phyloP scores from a whole-genome alignment of 2,888 invertebrate genomes.

The Smittia sp. region DNA sequence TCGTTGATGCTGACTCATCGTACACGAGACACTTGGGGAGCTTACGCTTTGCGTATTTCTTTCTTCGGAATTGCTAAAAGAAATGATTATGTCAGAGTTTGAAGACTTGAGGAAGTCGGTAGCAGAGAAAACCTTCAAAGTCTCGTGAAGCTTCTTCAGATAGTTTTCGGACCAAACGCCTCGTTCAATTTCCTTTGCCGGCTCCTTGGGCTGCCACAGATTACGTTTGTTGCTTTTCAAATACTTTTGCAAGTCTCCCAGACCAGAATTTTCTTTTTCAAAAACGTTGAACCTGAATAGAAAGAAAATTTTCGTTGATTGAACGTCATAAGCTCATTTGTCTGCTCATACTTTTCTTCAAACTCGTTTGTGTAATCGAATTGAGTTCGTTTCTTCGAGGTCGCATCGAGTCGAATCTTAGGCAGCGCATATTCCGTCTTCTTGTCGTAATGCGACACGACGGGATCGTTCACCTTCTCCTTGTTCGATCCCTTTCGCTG shows the following conservation, averaged over 20 bases:
- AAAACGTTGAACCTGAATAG: conserved; percentile 23
- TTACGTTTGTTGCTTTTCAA: conserved; percentile 17
- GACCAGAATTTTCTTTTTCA: conserved; percentile 21
- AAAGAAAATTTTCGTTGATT: neutral
- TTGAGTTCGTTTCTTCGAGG: conserved; percentile 62
- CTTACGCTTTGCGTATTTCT: conserved; percentile 43
- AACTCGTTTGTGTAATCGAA: conserved; percentile 45
- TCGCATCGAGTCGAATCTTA: conserved; percentile 62
- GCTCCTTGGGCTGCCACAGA: conserved; percentile 44
- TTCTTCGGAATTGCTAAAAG: conserved; percentile 46
- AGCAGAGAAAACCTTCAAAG: conserved; percentile 45
- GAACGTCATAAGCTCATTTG: neutral
- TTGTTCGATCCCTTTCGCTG: conserved; percentile 51
- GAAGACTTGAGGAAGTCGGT: neutral
- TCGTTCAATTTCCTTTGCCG: conserved; percentile 48
- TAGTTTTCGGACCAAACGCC: conserved; percentile 50
- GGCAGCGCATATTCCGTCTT: conserved; percentile 65
- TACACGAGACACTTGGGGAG: neutral
- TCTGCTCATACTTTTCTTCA: conserved; percentile 44
- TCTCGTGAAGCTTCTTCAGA: conserved; percentile 50
- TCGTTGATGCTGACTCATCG: neutral
- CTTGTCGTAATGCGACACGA: conserved; percentile 57
- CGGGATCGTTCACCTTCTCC: conserved; percentile 54
- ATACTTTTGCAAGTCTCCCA: conserved; percentile 25
- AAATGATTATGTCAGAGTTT: neutral